Conservation (phyloP, 2,113 vertebrate genomes). For the Coreoperca whiteheadi region DNA sequence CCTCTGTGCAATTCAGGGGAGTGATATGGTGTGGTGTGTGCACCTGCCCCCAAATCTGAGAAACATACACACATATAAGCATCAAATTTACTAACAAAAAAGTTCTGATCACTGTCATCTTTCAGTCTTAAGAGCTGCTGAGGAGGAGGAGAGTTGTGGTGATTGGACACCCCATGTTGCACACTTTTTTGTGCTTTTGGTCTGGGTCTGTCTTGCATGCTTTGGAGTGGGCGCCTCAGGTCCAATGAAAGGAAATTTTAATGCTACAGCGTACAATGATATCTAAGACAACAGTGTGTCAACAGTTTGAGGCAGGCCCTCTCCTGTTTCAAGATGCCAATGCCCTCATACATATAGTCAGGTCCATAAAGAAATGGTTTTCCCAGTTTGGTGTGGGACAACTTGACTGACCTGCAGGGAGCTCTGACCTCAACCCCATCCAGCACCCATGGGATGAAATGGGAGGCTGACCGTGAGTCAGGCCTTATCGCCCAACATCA, state of each 20-base stretch:
- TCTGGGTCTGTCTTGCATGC: neutral
- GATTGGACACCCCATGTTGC: neutral
- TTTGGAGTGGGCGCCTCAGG: neutral
- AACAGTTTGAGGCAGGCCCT: neutral
- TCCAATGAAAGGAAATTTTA: neutral
- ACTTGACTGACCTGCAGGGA: neutral
- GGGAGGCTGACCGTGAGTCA: neutral
- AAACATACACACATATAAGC: constrained; percentile 10
- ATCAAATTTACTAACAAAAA: constrained; percentile 8
- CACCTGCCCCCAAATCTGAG: constrained; percentile 56
- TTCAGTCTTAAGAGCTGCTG: neutral
- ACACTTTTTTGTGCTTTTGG: too few relatives aligned
- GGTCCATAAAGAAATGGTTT: neutral
- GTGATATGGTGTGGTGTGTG: constrained; percentile 11
- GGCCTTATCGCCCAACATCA: neutral
- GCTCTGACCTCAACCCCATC: neutral
- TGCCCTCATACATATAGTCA: neutral
- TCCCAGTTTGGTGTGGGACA: neutral
- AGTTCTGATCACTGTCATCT: neutral
- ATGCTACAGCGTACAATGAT: neutral
- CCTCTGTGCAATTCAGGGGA: constrained; percentile 53
- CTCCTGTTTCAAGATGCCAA: neutral
- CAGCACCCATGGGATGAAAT: neutral
- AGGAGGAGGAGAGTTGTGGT: neutral
- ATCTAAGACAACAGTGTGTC: neutral